Conservation (phyloP, 2,113 vertebrate species). For the Mus musculus region GRCm39 chr9:82872001-82872500, state of each 20-base stretch:
- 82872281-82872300: neutral
- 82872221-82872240: neutral
- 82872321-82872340: slow-evolving; percentile 12
- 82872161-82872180: neutral
- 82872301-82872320: neutral
- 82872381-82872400: neutral
- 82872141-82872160: slow-evolving; percentile 4
- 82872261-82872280: neutral
- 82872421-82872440: neutral
- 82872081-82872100: neutral
- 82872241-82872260: neutral
- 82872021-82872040: too few species aligned
- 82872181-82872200: neutral
- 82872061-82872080: neutral
- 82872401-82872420: neutral
- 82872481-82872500: too few species aligned
- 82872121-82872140: slow-evolving; percentile 29
- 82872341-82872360: neutral
- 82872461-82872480: too few species aligned
- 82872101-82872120: neutral
- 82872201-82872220: neutral
- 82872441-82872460: neutral
- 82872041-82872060: too few species aligned
- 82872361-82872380: neutral
- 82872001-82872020: neutral